A percentile compares a stretch with the other conserved stretches of the same genome.
Conservation (phyloP, 2,113 vertebrate species). For the Tursiops truncatus region DNA sequence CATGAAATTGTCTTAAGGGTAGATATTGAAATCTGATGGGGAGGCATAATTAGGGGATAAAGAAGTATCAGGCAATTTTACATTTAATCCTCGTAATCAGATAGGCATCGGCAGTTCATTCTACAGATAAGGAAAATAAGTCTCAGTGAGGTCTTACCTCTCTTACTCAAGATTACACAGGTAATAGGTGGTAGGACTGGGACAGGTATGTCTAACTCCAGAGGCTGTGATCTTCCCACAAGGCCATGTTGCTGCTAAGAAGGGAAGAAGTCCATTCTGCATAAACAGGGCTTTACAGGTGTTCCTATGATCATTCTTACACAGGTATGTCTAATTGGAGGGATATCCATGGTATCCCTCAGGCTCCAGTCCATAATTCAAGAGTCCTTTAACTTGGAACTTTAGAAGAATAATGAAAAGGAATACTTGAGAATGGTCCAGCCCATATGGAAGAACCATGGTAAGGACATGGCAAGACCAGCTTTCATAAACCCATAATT, state of each 20-base stretch:
- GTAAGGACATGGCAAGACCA: background rate
- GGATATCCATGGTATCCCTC: background rate
- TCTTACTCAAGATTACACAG: background rate
- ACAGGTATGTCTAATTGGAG: background rate
- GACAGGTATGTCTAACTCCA: background rate
- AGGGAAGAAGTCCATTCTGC: background rate
- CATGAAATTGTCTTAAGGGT: background rate
- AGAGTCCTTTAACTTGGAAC: background rate
- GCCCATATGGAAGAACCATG: background rate
- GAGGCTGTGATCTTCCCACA: background rate
- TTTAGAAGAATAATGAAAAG: constrained; percentile 30
- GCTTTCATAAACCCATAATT: background rate
- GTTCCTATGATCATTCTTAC: background rate
- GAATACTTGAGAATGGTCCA: background rate
- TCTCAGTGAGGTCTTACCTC: background rate
- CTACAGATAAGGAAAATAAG: background rate
- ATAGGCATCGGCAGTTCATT: background rate
- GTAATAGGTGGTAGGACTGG: background rate
- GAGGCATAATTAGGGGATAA: background rate
- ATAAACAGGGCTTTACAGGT: background rate
- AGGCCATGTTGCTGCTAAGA: background rate
- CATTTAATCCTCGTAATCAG: background rate
- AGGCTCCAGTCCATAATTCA: background rate
- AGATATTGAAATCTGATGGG: background rate
- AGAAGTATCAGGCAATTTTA: constrained; percentile 1